Evolutionary conservation across 2,888 invertebrate species (phyloP), one percentile per base, ranked within the genome.

Genomic region (Ariolimax columbianus): DNA sequence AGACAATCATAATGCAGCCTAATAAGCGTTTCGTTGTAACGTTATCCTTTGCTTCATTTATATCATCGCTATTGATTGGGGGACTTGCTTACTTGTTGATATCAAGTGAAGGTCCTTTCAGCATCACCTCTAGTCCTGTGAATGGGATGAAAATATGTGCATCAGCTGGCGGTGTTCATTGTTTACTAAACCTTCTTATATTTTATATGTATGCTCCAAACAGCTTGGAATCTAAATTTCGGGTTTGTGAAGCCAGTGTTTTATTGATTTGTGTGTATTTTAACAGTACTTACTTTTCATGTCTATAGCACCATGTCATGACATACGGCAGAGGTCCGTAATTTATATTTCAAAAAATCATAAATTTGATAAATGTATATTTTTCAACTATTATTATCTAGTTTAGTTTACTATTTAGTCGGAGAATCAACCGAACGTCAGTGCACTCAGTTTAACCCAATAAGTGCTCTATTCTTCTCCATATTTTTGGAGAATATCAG

Each of bases 1-100:
- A 1, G 19, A 55, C 55, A 23, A 55, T 23, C 7, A 23, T 55
- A 38, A 83, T 83, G 83, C 47, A 66, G 30, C 43, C 83, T 9
- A 33, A 77, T 38, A 77, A 77, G 36, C 73, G 73, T 43, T 83
- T 68, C 40, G 79, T 84, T 40, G 33, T 84, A 23, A 55, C n/a
- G 0, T 63, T 84, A 33, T 84, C 84, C 26, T 26, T 75, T 23
- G 38, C 72, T 19, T 84, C 80, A 23, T 73, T 84, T 9, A 33
- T 84, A 30, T 80, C 80, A 36, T 55, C 80, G 19, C 7, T 80
- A 17, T 23, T 79, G 23, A 84, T 84, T 36, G 59, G 38, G 23
- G 66, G 59, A 11, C 47, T 80, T 7, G 47, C 75, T 17, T 40
- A 59, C 19, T 33, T 73, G 1, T 38, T 84, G n/a, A 47, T 84